A percentile compares a stretch with the other conserved stretches of the same genome.
These are phyloP conservation scores for Aptenodytes patagonicus DNA, from an alignment of 2,113 vertebrate genomes.

Conservation along the genomic window DNA sequence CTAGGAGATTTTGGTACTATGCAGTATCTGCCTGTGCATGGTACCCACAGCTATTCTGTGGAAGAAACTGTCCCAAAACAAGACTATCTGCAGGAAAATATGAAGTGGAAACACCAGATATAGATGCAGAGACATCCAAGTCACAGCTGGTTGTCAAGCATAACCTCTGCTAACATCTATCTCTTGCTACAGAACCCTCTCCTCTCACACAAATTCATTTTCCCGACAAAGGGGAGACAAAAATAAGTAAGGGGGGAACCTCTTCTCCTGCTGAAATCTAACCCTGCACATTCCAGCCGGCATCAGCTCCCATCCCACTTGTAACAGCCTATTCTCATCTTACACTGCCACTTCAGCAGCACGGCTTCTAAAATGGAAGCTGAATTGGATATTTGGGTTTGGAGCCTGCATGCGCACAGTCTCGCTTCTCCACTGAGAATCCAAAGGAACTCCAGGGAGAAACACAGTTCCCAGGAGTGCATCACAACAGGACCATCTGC, in stretches of 20 bases:
- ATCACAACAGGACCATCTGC: neutral
- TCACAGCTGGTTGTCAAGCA: neutral
- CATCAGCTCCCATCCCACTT: neutral
- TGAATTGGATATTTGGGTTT: no score
- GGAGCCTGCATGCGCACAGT: rapidly evolving
- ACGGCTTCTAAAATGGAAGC: neutral
- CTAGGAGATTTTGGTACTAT: neutral
- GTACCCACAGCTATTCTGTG: neutral
- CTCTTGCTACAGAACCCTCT: neutral
- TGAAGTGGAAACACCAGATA: neutral
- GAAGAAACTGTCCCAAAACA: neutral
- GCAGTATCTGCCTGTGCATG: neutral
- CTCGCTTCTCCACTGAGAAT: neutral
- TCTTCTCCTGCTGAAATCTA: neutral
- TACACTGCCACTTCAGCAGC: neutral
- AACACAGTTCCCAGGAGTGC: neutral
- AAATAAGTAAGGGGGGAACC: neutral
- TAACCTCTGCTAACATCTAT: neutral
- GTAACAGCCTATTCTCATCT: neutral
- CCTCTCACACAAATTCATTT: neutral
- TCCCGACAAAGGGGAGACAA: neutral
- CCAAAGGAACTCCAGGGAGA: neutral
- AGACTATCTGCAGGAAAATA: neutral
- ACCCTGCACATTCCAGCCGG: neutral
- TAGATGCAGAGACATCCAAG: neutral